A percentile compares a stretch with the other conserved stretches of the same genome.
Evolutionary conservation across 2,888 invertebrate species (phyloP).

Genomic region (Aleiodes alternator): DNA sequence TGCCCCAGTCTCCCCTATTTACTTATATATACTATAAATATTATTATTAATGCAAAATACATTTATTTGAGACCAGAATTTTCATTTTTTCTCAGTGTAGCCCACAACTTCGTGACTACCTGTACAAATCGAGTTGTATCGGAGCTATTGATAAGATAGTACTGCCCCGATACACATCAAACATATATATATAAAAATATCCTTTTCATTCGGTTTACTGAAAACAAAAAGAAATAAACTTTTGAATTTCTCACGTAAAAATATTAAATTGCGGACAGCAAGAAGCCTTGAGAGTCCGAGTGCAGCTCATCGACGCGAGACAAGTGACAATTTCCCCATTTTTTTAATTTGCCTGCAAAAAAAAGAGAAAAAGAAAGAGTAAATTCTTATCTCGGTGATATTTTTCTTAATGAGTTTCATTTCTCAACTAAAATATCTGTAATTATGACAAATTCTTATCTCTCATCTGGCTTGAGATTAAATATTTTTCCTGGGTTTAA

Average conservation of each 20-base stretch:
- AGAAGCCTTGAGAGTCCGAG: conserved; percentile 12
- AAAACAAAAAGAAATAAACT: neutral
- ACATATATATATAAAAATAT: neutral
- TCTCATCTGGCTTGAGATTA: too few relatives aligned
- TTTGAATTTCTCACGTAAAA: conserved; percentile 2
- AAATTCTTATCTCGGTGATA: neutral
- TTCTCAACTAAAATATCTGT: neutral
- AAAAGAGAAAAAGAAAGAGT: neutral
- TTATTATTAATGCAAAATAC: too few relatives aligned
- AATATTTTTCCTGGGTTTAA: too few relatives aligned
- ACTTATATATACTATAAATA: too few relatives aligned
- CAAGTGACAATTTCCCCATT: conserved; percentile 24
- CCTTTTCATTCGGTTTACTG: neutral
- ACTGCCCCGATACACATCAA: neutral
- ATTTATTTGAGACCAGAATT: too few relatives aligned
- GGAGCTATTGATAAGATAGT: conserved; percentile 5
- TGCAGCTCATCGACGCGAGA: neutral
- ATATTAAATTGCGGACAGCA: neutral
- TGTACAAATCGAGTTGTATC: conserved; percentile 10
- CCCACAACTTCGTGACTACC: too few relatives aligned
- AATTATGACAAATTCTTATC: too few relatives aligned
- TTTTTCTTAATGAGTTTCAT: conserved; percentile 2
- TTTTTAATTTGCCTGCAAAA: neutral
- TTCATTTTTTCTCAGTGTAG: too few relatives aligned
- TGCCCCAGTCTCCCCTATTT: too few relatives aligned